Evolutionary conservation across 2,888 invertebrate genomes (phyloP).

Genomic region (Habrosyne pyritoides): DNA sequence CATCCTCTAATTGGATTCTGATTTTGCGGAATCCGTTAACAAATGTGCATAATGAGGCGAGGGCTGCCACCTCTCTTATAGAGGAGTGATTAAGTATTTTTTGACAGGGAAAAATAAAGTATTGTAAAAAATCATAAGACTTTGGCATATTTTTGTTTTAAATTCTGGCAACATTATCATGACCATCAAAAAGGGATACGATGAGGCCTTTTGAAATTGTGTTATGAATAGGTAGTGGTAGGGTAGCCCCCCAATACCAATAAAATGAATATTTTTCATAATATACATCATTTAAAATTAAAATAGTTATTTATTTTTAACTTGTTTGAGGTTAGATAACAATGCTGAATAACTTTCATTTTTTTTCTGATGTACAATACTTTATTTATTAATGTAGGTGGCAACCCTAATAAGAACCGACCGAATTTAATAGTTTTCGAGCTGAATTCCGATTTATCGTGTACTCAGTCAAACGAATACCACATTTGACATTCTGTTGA

Average conservation of each 20-base stretch:
- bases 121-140: not conserved
- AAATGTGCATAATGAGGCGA: not conserved
- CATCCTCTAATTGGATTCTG: constrained; percentile 7
- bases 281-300: no score
- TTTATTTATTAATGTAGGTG: not conserved
- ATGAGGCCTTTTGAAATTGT: no score
- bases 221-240: no score
- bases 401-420: not conserved
- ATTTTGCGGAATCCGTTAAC: constrained; percentile 5
- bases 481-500: constrained; percentile 5
- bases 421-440: constrained; percentile 5
- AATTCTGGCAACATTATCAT: not conserved
- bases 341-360: no score
- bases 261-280: no score
- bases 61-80: not conserved
- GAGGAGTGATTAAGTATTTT: not conserved
- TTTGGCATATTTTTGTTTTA: not conserved
- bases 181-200: no score
- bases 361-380: not conserved
- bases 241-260: no score
- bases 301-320: no score
- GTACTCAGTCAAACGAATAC: constrained; percentile 2
- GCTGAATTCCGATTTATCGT: constrained; percentile 4
- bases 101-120: not conserved
- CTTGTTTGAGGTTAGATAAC: no score